Evolutionary conservation across 2,113 vertebrate genomes (phyloP), one percentile per base, ranked within the genome.

Genomic region (Octodon degus): DNA sequence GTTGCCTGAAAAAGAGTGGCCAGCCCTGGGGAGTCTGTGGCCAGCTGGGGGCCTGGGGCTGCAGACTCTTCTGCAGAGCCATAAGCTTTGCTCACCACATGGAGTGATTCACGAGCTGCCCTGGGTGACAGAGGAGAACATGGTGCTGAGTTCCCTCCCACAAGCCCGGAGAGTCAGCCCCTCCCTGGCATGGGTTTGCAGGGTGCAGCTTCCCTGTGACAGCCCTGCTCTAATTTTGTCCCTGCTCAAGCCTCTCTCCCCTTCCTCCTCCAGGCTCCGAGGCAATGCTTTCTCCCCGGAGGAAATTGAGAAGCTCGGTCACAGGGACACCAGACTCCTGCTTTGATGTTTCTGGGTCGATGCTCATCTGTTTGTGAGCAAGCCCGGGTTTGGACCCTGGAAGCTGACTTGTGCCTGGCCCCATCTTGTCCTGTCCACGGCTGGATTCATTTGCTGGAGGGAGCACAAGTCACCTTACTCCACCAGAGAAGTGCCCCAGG

Each of bases 231-330:
- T 53, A 37, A 25, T 67, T 85, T 79, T 11, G 27, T 20, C 12
- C 77, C 79, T 80, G 25, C 24, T 53, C 32, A 62, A 34, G 34
- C 34, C 40, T 82, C 40, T 80, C 58, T 86, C 83, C 55, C 37
- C 53, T 86, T 95, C 84, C 24, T 89, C 74, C 63, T 58, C 16
- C 95, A 99, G 99, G 99, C 98, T 99, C 93, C 98, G 93, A 93
- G 99, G 99, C 92, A 99, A 99, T 89, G 72, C 96, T 20, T 97
- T 99, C 76, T 99, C 98, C 67, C 70, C 53, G 5, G 98, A 99
- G 91, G 99, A 99, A 20, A 91, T 74, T 0, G 97, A 98, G 85
- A 97, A 97, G 91, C 97, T 99, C 94, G 76, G 94, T 50, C 94
- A 85, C 77, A 97, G 86, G 76, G 99, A 99, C 84, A 50, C 97